These are phyloP conservation scores for Drosophila prosaltans DNA, from an alignment of 1,140 invertebrate species.

Conservation along the genomic window DNA sequence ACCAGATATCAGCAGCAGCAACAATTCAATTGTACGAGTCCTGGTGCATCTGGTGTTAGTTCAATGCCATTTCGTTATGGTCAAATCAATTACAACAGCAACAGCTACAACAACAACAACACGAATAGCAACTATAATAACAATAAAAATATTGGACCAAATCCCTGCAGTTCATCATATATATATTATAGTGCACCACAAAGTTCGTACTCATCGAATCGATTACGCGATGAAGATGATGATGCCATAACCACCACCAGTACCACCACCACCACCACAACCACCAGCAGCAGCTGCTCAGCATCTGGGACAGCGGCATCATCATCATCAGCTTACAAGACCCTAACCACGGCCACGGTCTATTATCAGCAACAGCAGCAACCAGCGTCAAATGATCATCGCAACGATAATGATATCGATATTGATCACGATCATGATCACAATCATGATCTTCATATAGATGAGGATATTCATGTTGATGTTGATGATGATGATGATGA, in stretches of 20 bases:
- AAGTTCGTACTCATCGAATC: slow-evolving; percentile 73
- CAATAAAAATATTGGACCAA: slow-evolving; percentile 20
- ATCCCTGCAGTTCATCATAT: slow-evolving; percentile 42
- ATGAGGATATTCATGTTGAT: neutral
- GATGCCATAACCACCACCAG: neutral
- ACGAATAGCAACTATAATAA: slow-evolving; percentile 21
- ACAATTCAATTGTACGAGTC: slow-evolving; percentile 7
- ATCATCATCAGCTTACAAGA: slow-evolving; percentile 39
- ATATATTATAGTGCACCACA: slow-evolving; percentile 66
- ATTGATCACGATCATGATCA: neutral
- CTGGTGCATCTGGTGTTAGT: neutral
- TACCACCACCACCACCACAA: neutral
- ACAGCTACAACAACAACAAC: slow-evolving; percentile 39
- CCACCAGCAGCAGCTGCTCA: neutral
- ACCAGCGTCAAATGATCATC: slow-evolving; percentile 14
- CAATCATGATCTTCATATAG: neutral
- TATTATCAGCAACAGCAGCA: slow-evolving; percentile 69
- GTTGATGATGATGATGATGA: neutral
- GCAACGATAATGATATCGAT: too few relatives aligned
- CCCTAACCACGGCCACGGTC: slow-evolving; percentile 60
- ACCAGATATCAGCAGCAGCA: slow-evolving; percentile 11
- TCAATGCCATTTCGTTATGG: neutral
- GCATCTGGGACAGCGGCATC: slow-evolving; percentile 8
- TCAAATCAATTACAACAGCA: neutral
- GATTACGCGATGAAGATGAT: slow-evolving; percentile 52